Base-by-base conservation (phyloP, 2,797 vertebrate genomes). In the Coregonus sp. region DNA sequence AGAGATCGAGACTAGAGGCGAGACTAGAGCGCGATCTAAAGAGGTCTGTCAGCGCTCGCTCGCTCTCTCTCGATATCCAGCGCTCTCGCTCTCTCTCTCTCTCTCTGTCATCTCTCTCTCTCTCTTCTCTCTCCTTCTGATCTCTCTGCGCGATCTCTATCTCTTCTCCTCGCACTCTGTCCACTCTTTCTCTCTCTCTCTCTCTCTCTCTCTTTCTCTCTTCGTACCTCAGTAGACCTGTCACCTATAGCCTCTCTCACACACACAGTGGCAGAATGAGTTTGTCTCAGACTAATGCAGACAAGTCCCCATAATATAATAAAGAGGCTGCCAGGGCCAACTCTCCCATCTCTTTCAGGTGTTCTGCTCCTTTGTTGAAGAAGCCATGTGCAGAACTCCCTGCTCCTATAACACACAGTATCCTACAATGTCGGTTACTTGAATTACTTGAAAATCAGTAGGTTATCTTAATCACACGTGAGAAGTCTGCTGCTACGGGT, bases 81-180 rank as follows among this genome's bases (percentile, higher is more conserved):
- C n/a, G n/a, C n/a, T n/a, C n/a, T n/a, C n/a, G n/a, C n/a, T n/a
- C n/a, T n/a, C n/a, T n/a, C n/a, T n/a, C n/a, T n/a, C n/a, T n/a
- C n/a, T n/a, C n/a, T n/a, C n/a, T n/a, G n/a, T n/a, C n/a, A n/a
- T n/a, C 51, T 52, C 85, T 82, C 78, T 85, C 75, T 87, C 75
- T 79, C 89, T 87, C 88, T 82, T 77, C 5, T 65, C n/a, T 65
- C 18, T 65, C 63, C 80, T 79, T 82, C 71, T n/a, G n/a, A n/a
- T 15, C 5, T 50, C 15, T 50, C 0, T n/a, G n/a, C n/a, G n/a
- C n/a, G n/a, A n/a, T 66, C 16, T 61, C 16, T 65, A 74, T 75
- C 69, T 73, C 73, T 73, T n/a, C n/a, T n/a, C n/a, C 81, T 84
- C 85, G 87, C 86, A 73, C 78, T 71, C 80, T 84, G 82, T 79